A percentile compares a stretch with the other conserved stretches of the same genome.
phyloP scores from a whole-genome alignment of 1,140 invertebrate species.

The Drosophila malerkotliana region DNA sequence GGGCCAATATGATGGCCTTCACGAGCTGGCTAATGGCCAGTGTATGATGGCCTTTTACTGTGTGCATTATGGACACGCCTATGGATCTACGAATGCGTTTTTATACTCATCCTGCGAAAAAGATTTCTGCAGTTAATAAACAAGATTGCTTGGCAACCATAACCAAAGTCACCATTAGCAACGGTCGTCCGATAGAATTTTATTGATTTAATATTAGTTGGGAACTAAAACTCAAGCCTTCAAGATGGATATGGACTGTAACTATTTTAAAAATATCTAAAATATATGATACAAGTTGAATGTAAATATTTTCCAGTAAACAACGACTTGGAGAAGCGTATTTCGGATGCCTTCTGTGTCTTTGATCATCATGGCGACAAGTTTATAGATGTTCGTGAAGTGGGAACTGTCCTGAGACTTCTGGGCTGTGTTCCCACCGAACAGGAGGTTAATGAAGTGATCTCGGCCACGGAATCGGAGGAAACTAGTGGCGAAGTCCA shows the following conservation, averaged over 20 bases:
- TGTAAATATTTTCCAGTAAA: constrained; percentile 69
- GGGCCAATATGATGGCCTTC: constrained; percentile 42
- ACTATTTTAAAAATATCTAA: constrained; percentile 1
- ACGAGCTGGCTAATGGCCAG: constrained; percentile 44
- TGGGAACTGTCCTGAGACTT: constrained; percentile 93
- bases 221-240: neutral
- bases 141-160: neutral
- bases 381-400: constrained; percentile 94
- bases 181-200: constrained; percentile 12
- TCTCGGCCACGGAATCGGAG: constrained; percentile 89
- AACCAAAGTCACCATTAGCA: constrained; percentile 12
- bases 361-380: constrained; percentile 94
- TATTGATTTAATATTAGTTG: constrained; percentile 39
- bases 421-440: constrained; percentile 92
- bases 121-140: neutral
- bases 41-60: constrained; percentile 24
- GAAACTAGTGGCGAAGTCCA: constrained; percentile 89
- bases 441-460: constrained; percentile 93
- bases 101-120: neutral
- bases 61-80: constrained; percentile 20
- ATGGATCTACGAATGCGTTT: constrained; percentile 10
- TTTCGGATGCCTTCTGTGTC: constrained; percentile 94
- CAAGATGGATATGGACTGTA: constrained; percentile 58
- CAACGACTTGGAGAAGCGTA: constrained; percentile 89
- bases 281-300: no score